Conservation (phyloP, 2,113 vertebrate genomes). For the Burhinus oedicnemus region DNA sequence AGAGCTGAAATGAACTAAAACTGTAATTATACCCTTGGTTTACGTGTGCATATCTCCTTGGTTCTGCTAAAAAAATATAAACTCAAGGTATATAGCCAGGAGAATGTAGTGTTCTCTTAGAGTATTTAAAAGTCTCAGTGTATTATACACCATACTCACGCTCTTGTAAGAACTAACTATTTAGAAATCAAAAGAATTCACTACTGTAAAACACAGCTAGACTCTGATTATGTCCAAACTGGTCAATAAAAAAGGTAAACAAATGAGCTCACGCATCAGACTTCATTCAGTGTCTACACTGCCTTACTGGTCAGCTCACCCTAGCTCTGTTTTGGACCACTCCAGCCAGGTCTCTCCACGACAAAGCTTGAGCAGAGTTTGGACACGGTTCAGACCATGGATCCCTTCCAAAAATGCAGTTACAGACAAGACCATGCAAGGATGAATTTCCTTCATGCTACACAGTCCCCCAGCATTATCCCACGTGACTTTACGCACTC, state of each 20-base stretch:
- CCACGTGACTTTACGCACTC: neutral
- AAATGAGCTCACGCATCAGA: neutral
- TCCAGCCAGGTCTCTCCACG: neutral
- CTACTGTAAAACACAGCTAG: neutral
- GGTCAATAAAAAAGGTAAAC: neutral
- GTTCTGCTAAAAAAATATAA: neutral
- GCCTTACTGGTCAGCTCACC: neutral
- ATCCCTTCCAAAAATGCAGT: neutral
- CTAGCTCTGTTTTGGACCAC: neutral
- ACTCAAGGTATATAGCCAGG: neutral
- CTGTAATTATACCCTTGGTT: conserved; percentile 47
- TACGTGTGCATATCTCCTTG: neutral
- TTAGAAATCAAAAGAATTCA: neutral
- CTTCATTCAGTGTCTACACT: neutral
- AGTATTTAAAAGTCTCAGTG: neutral
- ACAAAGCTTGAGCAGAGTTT: neutral
- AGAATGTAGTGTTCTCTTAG: neutral
- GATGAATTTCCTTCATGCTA: neutral
- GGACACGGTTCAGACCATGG: neutral
- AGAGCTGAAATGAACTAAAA: conserved; percentile 57
- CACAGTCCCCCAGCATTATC: neutral
- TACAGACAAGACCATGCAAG: neutral
- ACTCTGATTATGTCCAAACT: neutral
- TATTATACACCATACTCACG: neutral
- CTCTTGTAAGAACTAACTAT: neutral